Evolutionary conservation across 2,113 vertebrate genomes (phyloP).

Genomic region (Carollia perspicillata): DNA sequence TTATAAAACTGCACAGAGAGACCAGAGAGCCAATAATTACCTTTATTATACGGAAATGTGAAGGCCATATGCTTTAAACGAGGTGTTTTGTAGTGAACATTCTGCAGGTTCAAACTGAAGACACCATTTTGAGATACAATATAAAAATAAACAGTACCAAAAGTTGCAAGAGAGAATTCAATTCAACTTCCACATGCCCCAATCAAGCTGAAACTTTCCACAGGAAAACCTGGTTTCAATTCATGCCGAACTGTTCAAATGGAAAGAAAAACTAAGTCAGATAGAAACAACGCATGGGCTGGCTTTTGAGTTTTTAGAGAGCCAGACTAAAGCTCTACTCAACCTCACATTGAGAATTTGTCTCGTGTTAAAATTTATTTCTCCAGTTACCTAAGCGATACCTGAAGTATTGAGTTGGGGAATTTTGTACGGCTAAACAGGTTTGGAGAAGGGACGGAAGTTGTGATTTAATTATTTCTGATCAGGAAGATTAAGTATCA

Average conservation of each 20-base stretch:
- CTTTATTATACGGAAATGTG: slow-evolving; percentile 68
- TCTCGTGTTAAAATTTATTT: slow-evolving; percentile 10
- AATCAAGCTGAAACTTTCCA: slow-evolving; percentile 44
- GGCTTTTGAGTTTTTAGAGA: background rate
- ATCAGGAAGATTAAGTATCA: background rate
- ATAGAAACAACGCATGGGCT: background rate
- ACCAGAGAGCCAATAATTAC: slow-evolving; percentile 26
- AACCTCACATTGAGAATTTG: background rate
- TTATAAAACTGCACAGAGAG: slow-evolving; percentile 34
- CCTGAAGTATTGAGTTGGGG: background rate
- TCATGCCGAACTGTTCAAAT: slow-evolving; percentile 25
- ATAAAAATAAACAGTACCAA: slow-evolving; percentile 58
- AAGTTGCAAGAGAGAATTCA: slow-evolving; percentile 58
- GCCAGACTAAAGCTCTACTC: background rate
- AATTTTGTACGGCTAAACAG: background rate
- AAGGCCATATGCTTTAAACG: slow-evolving; percentile 21
- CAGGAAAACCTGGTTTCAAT: slow-evolving; percentile 61
- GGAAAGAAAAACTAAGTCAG: slow-evolving; percentile 28
- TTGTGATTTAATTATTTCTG: background rate
- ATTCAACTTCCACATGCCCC: slow-evolving; percentile 22
- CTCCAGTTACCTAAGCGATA: slow-evolving; percentile 3
- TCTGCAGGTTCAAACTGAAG: slow-evolving; percentile 37
- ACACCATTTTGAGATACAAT: slow-evolving; percentile 17
- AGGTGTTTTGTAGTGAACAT: slow-evolving; percentile 37
- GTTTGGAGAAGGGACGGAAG: background rate